These are phyloP conservation scores for Geopemphigus sp. DNA, from an alignment of 1,140 invertebrate genomes.

Conservation along the genomic window DNA sequence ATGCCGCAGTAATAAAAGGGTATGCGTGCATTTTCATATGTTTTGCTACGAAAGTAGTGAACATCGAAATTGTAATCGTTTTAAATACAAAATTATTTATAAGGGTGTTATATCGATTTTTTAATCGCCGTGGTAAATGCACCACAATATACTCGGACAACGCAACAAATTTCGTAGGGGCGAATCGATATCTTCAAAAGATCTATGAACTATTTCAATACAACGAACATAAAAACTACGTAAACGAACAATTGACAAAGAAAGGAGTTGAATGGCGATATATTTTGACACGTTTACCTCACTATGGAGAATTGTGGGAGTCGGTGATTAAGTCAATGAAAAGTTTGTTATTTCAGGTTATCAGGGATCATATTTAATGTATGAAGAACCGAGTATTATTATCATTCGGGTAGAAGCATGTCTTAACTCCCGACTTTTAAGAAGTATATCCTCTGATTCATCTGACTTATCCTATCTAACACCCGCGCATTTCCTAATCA, in stretches of 20 bases:
- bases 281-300: no score
- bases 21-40: neutral
- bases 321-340: no score
- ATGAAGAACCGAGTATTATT: constrained; percentile 53
- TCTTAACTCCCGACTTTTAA: constrained; percentile 54
- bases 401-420: constrained; percentile 53
- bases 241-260: neutral
- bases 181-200: constrained; percentile 50
- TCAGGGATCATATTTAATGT: constrained; percentile 42
- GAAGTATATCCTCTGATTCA: constrained; percentile 52
- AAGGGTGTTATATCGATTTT: neutral
- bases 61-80: neutral
- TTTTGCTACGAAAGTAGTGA: neutral
- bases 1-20: neutral
- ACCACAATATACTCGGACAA: constrained; percentile 54
- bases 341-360: no score
- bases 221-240: neutral
- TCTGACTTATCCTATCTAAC: constrained; percentile 52
- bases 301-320: no score
- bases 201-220: constrained; percentile 49
- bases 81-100: constrained; percentile 51
- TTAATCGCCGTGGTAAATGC: neutral
- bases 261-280: neutral
- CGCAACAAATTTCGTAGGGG: constrained; percentile 56
- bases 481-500: constrained; percentile 54